Evolutionary conservation across 2,888 invertebrate species (phyloP).

Genomic region (Glyphotaelius pellucidus): DNA sequence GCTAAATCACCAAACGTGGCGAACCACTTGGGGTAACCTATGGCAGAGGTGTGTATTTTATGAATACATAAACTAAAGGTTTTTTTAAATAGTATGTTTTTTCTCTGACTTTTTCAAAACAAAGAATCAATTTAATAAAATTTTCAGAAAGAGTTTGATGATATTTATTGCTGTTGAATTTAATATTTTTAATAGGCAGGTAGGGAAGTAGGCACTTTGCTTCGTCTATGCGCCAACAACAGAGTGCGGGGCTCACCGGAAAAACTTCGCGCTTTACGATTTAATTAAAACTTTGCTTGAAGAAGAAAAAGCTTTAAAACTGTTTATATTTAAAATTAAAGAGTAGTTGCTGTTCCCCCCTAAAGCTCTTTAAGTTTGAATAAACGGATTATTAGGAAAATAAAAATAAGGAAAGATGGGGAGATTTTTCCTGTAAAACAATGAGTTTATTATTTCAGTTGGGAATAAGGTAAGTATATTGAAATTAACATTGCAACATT

Average conservation of each 20-base stretch:
- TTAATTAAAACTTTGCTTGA: conserved; percentile 43
- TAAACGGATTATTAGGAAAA: conserved; percentile 30
- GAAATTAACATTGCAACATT: not conserved
- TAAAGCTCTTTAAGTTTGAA: conserved; percentile 17
- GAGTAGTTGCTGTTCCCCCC: conserved; percentile 8
- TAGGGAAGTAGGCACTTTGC: not conserved
- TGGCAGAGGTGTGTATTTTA: no score
- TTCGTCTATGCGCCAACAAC: not conserved
- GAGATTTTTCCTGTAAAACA: not conserved
- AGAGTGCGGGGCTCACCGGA: not conserved
- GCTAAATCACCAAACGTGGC: no score
- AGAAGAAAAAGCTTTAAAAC: conserved; percentile 40
- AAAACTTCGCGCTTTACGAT: conserved; percentile 18
- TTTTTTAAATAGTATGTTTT: not conserved
- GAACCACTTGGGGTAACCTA: no score
- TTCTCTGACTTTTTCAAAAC: no score
- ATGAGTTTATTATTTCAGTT: not conserved
- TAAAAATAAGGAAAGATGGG: not conserved
- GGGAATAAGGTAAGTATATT: not conserved
- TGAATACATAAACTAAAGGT: no score
- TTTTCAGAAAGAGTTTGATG: not conserved
- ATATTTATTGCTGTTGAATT: not conserved
- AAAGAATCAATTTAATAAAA: no score
- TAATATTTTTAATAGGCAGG: conserved; percentile 20
- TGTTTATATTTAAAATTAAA: conserved; percentile 39